These are phyloP conservation scores for Phalacrocorax aristotelis DNA, from an alignment of 2,113 vertebrate genomes.

Conservation along the genomic window DNA sequence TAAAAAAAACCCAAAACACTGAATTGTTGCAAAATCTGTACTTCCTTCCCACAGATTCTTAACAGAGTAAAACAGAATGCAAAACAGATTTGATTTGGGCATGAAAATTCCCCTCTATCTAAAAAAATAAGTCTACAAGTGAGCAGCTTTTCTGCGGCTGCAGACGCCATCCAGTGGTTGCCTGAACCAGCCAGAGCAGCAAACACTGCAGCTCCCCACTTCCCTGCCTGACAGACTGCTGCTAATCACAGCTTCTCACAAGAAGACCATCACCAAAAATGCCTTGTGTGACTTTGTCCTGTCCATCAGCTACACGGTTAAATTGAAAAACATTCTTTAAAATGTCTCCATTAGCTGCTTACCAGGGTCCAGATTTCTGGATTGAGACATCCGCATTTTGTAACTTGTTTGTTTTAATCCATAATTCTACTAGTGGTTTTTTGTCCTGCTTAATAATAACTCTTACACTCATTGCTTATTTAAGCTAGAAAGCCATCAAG, in stretches of 20 bases:
- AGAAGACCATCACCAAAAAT: not conserved
- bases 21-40: not conserved
- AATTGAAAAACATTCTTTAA: not conserved
- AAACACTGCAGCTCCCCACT: rapidly evolving
- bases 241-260: not conserved
- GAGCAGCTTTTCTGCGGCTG: not conserved
- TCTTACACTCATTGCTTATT: not conserved
- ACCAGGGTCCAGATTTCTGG: not conserved
- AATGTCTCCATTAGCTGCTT: not conserved
- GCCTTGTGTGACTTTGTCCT: not conserved
- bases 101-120: rapidly evolving
- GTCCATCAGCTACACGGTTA: not conserved
- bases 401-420: not conserved
- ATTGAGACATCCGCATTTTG: not conserved
- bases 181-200: not conserved
- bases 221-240: not conserved
- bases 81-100: not conserved
- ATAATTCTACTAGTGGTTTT: not conserved
- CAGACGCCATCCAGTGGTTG: conserved; percentile 21
- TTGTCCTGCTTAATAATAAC: not conserved
- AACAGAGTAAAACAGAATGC: not conserved
- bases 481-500: not conserved
- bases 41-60: not conserved
- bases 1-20: not conserved
- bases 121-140: rapidly evolving